Evolutionary conservation across 1,140 invertebrate genomes (phyloP).

Genomic region (Ditylenchus dipsaci): DNA sequence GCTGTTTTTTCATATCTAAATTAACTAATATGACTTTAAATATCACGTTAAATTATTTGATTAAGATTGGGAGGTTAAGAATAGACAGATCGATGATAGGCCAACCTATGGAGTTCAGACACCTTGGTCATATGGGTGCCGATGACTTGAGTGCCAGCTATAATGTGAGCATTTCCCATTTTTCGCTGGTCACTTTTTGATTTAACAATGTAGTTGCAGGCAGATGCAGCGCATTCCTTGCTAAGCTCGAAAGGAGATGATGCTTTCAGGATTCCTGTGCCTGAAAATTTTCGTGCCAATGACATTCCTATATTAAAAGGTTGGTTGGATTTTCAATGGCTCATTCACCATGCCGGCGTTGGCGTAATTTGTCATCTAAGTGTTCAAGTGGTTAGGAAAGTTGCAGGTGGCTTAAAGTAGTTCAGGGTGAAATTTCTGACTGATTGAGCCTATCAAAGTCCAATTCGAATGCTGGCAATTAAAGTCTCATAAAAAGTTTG

Average conservation of each 20-base stretch:
- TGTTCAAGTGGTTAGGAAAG: too few relatives aligned
- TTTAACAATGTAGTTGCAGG: not conserved
- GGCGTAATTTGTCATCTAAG: too few relatives aligned
- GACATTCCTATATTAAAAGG: slow-evolving; percentile 29
- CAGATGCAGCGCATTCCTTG: slow-evolving; percentile 63
- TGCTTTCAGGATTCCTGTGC: slow-evolving; percentile 67
- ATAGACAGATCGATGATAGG: slow-evolving; percentile 89
- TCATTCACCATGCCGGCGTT: too few relatives aligned
- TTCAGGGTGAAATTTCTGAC: too few relatives aligned
- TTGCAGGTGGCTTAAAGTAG: too few relatives aligned
- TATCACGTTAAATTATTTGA: not conserved
- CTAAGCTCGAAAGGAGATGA: slow-evolving; percentile 84
- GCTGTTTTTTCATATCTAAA: too few relatives aligned
- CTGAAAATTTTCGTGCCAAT: slow-evolving; percentile 33
- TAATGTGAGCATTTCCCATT: slow-evolving; percentile 5
- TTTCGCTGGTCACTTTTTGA: not conserved
- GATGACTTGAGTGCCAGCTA: slow-evolving; percentile 65
- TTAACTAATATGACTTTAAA: too few relatives aligned
- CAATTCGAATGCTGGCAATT: too few relatives aligned
- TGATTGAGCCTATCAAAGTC: too few relatives aligned
- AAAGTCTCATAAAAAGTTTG: too few relatives aligned
- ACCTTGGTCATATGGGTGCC: slow-evolving; percentile 85
- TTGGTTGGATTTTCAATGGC: too few relatives aligned
- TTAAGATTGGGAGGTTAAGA: slow-evolving; percentile 66
- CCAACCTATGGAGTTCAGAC: slow-evolving; percentile 81